Evolutionary conservation across 2,113 vertebrate genomes (phyloP).

Genomic region (Nannospalax galili): DNA sequence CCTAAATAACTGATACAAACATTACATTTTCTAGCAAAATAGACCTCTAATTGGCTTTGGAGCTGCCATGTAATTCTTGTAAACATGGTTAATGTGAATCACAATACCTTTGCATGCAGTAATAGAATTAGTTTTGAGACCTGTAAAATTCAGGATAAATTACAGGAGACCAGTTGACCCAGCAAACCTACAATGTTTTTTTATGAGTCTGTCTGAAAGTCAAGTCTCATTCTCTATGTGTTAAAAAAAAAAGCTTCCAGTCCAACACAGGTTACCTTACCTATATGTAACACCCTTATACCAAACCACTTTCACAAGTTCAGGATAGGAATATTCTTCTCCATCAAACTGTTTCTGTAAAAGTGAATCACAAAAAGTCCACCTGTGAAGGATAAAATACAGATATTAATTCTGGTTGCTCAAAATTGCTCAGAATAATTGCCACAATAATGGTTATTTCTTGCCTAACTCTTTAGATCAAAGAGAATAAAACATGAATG

Average conservation of each 20-base stretch:
- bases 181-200: not conserved
- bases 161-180: not conserved
- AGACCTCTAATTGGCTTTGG: not conserved
- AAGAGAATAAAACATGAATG: not conserved
- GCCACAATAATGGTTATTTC: not conserved
- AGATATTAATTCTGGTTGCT: slow-evolving; percentile 1
- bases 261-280: slow-evolving; percentile 77
- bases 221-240: not conserved
- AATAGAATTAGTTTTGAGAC: slow-evolving; percentile 22
- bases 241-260: not conserved
- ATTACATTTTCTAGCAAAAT: slow-evolving; percentile 21
- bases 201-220: not conserved
- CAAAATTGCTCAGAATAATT: too few relatives aligned
- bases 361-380: slow-evolving; percentile 86
- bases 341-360: slow-evolving; percentile 70
- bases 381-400: slow-evolving; percentile 84
- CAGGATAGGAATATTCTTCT: slow-evolving; percentile 75
- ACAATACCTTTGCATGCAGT: not conserved
- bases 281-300: slow-evolving; percentile 90
- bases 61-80: not conserved
- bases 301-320: slow-evolving; percentile 91
- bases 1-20: not conserved
- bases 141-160: not conserved
- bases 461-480: slow-evolving; percentile 1
- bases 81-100: not conserved